Evolutionary conservation across 1,140 invertebrate species (phyloP), one percentile per base, ranked within the genome.

Genomic region (Acyrthosiphon pisum): DNA sequence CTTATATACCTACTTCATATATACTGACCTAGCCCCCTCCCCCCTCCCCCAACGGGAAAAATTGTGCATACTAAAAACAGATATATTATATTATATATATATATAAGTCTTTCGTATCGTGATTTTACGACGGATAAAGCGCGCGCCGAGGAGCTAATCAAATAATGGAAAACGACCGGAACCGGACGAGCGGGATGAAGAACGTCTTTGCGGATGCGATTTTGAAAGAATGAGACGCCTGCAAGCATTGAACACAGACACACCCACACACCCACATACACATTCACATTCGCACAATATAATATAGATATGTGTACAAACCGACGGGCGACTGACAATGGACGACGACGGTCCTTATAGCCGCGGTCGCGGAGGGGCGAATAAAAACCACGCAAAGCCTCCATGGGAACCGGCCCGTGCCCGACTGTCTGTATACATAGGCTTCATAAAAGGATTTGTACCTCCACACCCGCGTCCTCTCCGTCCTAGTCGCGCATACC

Each of bases 371-470:
- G 60, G 60, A n/a, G 60, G 60, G 60, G 60, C 18, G 30, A 68
- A n/a, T 18, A 35, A 76, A 76, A 76, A 76, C 60, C 60, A 18
- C 60, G 60, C 60, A 76, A 76, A 76, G 60, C 60, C 60, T 76
- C 60, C 60, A 76, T 76, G 60, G 30, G 60, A 76, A 76, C 30
- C 60, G 60, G 30, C 60, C 60, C 6, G 30, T n/a, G n/a, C 23
- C n/a, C 11, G 60, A 68, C 60, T 26, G 56, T 68, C 8, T 68
- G 26, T 68, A 30, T 14, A n/a, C n/a, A 76, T 76, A 76, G 30
- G n/a, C 60, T 76, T 76, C 60, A 76, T 76, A 76, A 76, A 76
- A 76, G 60, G 60, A 76, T 76, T 76, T 76, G 60, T 76, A 76
- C 60, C 14, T 76, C 60, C 30, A n/a, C 30, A 2, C 11, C 60